Evolutionary conservation across 2,797 vertebrate species (phyloP), one percentile per base, ranked within the genome.

Genomic region (Thalassophryne amazonica): DNA sequence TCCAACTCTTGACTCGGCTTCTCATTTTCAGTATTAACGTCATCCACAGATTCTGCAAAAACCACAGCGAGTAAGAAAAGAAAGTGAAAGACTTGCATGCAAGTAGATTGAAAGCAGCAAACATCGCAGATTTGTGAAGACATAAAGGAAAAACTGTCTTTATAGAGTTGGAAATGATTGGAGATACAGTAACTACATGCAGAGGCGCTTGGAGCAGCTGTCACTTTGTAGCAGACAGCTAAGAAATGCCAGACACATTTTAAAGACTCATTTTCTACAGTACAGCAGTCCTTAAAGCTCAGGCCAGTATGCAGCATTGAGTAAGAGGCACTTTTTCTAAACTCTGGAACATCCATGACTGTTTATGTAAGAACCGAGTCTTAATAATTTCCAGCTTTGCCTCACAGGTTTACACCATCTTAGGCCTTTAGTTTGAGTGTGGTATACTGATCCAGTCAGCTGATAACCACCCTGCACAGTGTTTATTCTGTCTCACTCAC

Each of bases 191-290:
- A 60, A 18, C 34, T 36, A 42, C 55, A 73, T 10, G 4, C 53
- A 33, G 29, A 37, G 40, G 24, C 51, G 23, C 22, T 38, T 19
- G 2, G 15, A 38, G 25, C 51, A 28, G 47, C 10, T 28, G 34
- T 6, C 32, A 28, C 39, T 66, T 66, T 64, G 43, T 69, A 60
- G 66, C 19, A 32, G 40, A 47, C 17, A 0, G 47, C 59, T 68
- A 65, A 63, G 52, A 76, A 67, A 52, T 69, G 18, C 67, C 66
- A 77, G 69, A 64, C 43, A 58, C 40, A 24, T 57, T 64, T 78
- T 71, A 72, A 25, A 59, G 51, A 30, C 37, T 51, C 23, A 31
- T 58, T 47, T 57, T 59, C 40, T 73, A 25, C 28, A 37, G 35
- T 17, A 31, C 41, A 59, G 30, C 47, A 21, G 46, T 48, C 17